phyloP scores from a whole-genome alignment of 2,113 vertebrate species.

The Myotis davidii region DNA sequence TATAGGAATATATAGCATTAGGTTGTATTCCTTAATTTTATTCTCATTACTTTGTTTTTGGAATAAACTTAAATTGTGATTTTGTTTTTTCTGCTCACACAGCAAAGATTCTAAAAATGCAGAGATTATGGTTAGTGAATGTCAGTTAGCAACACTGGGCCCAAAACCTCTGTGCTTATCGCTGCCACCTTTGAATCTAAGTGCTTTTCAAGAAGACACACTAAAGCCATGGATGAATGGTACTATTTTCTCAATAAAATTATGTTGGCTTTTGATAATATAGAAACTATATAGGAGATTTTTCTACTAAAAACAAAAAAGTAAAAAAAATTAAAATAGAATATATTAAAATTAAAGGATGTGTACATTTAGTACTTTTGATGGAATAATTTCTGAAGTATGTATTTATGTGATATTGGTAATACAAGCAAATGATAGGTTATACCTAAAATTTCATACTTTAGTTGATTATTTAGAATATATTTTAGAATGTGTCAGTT shows the following conservation, averaged over 20 bases:
- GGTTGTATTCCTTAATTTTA: background rate
- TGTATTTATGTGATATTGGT: background rate
- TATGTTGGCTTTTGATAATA: background rate
- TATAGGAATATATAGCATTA: background rate
- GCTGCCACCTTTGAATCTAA: background rate
- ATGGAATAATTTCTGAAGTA: constrained; percentile 5
- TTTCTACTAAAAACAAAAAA: background rate
- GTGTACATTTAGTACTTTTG: background rate
- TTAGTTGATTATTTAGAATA: background rate
- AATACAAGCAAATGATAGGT: background rate
- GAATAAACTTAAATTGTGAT: constrained; percentile 42
- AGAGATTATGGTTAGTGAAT: constrained; percentile 55
- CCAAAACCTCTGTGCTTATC: constrained; percentile 46
- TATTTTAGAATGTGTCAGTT: constrained; percentile 40
- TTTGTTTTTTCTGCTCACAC: constrained; percentile 67
- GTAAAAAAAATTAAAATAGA: background rate
- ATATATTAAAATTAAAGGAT: constrained; percentile 20
- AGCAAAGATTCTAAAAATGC: constrained; percentile 70
- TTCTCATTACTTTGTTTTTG: constrained; percentile 15
- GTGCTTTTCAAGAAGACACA: constrained; percentile 54
- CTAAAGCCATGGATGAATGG: constrained; percentile 78
- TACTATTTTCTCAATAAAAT: constrained; percentile 71
- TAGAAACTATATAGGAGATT: background rate
- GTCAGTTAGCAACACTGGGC: constrained; percentile 45
- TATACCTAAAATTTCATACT: constrained; percentile 29